Evolutionary conservation across 2,797 vertebrate species (phyloP), one percentile per base, ranked within the genome.

Genomic region (Syngnathus rostellatus): DNA sequence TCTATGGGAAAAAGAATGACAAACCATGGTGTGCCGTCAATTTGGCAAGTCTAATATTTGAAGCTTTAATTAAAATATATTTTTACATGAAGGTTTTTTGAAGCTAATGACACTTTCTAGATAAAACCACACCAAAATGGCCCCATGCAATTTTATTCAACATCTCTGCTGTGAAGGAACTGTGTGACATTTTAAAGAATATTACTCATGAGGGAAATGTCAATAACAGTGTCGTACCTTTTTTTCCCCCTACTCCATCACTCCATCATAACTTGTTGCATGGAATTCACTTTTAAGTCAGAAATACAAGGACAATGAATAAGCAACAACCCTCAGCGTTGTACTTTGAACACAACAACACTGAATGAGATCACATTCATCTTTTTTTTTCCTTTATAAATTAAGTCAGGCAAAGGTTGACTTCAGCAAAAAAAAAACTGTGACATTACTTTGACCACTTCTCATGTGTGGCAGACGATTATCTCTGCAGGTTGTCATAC

Each of bases 401-500:
- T 45, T 8, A 45, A 45, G 55, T 21, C 25, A 37, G 41, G 41
- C 21, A 21, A 61, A 43, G 38, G 39, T 61, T 62, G 7, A 40
- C 19, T 40, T n/a, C 17, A 11, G 58, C 14, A 39, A 39, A 6
- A 38, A 62, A 62, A 6, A 38, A 62, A 62, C 45, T 4, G 57
- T 67, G 38, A 68, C 17, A 40, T 65, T 68, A 69, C 60, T 59
- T 31, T 43, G 23, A 37, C 14, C 69, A 59, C 51, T 48, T 74
- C 53, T 73, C 41, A 6, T 74, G 46, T 82, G 79, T 76, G 71
- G 85, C 74, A 72, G 74, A 79, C 61, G 55, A 72, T 67, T 65
- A 71, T 76, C 65, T 40, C 31, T 64, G 66, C 48, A 55, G 76
- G 75, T 46, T 77, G 67, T 63, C 67, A 81, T 74, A 67, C 71